These are phyloP conservation scores for Maccullochella peelii DNA, from an alignment of 2,113 vertebrate species.

Conservation along the genomic window DNA sequence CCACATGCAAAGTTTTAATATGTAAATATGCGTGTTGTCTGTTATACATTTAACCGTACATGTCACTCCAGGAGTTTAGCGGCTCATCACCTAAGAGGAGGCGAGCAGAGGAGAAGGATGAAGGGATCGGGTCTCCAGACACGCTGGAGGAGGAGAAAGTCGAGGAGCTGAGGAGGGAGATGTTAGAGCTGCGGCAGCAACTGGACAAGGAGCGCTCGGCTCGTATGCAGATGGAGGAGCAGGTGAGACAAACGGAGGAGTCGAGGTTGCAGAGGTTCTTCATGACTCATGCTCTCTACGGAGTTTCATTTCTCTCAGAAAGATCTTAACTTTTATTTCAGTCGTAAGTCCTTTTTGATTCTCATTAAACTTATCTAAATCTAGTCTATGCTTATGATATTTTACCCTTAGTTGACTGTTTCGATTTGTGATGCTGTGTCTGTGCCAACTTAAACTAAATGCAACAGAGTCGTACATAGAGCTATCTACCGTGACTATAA, in stretches of 20 bases:
- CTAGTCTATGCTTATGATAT: not conserved
- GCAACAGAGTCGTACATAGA: not conserved
- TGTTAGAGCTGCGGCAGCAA: slow-evolving; percentile 96
- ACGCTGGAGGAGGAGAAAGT: slow-evolving; percentile 98
- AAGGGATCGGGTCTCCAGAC: slow-evolving; percentile 97
- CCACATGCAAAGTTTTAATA: not conserved
- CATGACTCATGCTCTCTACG: not conserved
- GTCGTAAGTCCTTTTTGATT: not conserved
- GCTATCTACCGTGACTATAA: not conserved
- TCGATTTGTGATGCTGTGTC: not conserved
- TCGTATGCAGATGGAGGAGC: slow-evolving; percentile 97
- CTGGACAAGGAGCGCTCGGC: slow-evolving; percentile 97
- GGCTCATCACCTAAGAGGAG: slow-evolving; percentile 97
- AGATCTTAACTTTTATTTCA: too few relatives aligned
- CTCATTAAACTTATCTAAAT: not conserved
- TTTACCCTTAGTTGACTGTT: not conserved
- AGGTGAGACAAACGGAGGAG: slow-evolving; percentile 83
- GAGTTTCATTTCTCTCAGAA: not conserved
- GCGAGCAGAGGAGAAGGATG: slow-evolving; percentile 96
- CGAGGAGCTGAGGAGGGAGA: slow-evolving; percentile 94
- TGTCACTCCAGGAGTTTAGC: slow-evolving; percentile 89
- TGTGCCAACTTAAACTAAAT: not conserved
- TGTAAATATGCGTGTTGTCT: not conserved
- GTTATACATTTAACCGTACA: not conserved
- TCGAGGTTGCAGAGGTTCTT: not conserved